Evolutionary conservation across 2,113 vertebrate species (phyloP).

Genomic region (Stictonetta naevosa): DNA sequence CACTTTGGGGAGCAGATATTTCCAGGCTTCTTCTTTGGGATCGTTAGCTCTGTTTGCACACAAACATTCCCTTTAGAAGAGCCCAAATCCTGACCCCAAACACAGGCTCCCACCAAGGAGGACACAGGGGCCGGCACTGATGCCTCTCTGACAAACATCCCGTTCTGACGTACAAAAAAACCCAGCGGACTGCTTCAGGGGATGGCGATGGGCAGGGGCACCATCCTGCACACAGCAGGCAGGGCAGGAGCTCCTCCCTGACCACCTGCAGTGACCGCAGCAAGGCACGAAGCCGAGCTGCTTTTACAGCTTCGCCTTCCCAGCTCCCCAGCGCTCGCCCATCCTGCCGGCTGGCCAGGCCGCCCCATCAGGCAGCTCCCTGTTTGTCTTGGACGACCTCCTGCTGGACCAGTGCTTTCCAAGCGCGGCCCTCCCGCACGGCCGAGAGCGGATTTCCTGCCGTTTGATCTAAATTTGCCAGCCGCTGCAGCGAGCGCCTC

Average conservation of each 20-base stretch:
- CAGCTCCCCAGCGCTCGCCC: not conserved
- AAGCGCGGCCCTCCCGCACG: not conserved
- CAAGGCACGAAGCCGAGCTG: not conserved
- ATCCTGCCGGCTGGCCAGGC: not conserved
- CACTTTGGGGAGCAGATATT: not conserved
- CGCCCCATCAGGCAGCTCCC: not conserved
- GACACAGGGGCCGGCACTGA: fast-evolving
- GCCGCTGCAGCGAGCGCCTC: not conserved
- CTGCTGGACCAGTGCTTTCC: not conserved
- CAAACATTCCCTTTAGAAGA: not conserved
- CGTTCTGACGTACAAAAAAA: not conserved
- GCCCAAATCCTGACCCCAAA: not conserved
- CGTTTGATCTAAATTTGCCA: constrained; percentile 25
- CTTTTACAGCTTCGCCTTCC: not conserved
- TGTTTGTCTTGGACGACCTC: constrained; percentile 60
- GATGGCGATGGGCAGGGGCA: not conserved
- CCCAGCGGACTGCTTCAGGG: not conserved
- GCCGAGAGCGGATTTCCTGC: constrained; percentile 13
- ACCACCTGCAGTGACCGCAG: not conserved
- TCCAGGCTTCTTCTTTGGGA: not conserved
- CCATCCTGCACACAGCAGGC: not conserved
- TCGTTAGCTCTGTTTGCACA: not conserved
- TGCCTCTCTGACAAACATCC: not conserved
- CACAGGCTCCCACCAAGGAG: not conserved
- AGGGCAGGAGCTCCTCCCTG: not conserved